Evolutionary conservation across 2,113 vertebrate genomes (phyloP).

Genomic region (Rhabdornis inornatus): DNA sequence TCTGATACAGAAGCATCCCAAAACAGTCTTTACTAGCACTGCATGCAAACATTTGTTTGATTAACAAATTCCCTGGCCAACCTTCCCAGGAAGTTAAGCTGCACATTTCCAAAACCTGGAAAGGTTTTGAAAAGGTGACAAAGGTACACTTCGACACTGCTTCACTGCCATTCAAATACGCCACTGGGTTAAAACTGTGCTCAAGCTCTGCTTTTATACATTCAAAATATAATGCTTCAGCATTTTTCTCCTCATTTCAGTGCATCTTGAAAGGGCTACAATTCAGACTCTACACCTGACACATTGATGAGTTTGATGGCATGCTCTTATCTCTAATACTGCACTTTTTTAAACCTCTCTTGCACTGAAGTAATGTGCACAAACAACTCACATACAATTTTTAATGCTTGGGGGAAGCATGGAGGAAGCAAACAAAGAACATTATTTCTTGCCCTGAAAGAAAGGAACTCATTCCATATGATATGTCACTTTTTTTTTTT

Average conservation of each 20-base stretch:
- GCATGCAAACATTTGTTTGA: neutral
- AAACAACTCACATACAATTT: neutral
- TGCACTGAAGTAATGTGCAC: neutral
- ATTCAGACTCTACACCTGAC: neutral
- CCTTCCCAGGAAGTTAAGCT: neutral
- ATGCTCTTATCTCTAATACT: neutral
- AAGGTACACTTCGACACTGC: neutral
- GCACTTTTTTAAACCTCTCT: neutral
- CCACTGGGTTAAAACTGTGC: neutral
- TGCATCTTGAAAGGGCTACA: neutral
- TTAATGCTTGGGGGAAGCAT: neutral
- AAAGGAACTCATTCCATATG: neutral
- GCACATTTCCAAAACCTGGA: neutral
- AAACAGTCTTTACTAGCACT: neutral
- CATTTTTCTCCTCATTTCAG: neutral
- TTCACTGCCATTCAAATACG: neutral
- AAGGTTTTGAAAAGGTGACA: neutral
- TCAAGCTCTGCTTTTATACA: neutral
- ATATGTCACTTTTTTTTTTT: neutral
- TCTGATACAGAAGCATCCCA: neutral
- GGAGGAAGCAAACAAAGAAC: neutral
- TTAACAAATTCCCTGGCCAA: neutral
- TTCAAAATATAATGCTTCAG: neutral
- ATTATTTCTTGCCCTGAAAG: neutral
- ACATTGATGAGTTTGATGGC: neutral